phyloP scores from a whole-genome alignment of 2,113 vertebrate genomes.

The Macaca mulatta region DNA sequence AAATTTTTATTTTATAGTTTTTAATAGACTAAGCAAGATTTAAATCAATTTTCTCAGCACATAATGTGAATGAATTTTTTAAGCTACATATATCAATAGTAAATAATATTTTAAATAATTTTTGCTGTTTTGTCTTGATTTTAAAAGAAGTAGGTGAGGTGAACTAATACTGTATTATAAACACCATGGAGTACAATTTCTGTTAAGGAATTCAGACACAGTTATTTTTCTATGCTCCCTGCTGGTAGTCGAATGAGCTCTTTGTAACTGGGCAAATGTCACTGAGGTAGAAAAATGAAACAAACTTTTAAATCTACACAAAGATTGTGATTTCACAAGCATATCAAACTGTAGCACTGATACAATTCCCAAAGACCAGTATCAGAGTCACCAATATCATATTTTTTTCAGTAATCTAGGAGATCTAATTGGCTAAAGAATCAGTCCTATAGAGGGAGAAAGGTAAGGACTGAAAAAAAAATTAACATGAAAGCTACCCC shows the following conservation, averaged over 20 bases:
- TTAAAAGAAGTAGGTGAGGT: background rate
- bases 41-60: background rate
- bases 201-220: background rate
- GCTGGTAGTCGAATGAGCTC: background rate
- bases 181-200: background rate
- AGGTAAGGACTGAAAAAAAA: slow-evolving; percentile 49
- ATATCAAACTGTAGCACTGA: background rate
- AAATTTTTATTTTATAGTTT: background rate
- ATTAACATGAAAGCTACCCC: background rate
- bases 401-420: slow-evolving; percentile 31
- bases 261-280: slow-evolving; percentile 42
- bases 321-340: slow-evolving; percentile 24
- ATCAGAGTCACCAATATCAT: background rate
- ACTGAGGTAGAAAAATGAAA: slow-evolving; percentile 42
- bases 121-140: background rate
- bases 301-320: slow-evolving; percentile 1
- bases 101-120: background rate
- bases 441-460: background rate
- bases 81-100: background rate
- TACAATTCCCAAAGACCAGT: slow-evolving; percentile 31
- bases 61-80: background rate
- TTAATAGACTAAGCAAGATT: background rate
- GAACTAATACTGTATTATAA: background rate
- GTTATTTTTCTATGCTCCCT: background rate
- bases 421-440: slow-evolving; percentile 47